These are phyloP conservation scores for Empidonax traillii DNA, from an alignment of 2,113 vertebrate species.

Conservation along the genomic window DNA sequence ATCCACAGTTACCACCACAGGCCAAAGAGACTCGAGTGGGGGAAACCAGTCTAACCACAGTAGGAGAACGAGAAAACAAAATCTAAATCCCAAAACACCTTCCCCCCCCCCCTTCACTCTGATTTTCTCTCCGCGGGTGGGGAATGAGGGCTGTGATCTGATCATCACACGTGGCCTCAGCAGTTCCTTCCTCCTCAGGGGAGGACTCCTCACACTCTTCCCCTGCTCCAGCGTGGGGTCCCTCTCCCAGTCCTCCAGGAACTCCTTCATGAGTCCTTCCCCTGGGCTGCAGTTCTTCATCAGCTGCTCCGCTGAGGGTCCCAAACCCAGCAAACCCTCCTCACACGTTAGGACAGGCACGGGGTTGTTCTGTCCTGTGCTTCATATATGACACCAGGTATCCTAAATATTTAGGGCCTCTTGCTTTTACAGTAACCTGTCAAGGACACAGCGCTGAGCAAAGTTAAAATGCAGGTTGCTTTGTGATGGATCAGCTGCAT, in stretches of 20 bases:
- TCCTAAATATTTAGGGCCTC: neutral
- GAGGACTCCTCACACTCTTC: neutral
- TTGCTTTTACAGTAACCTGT: neutral
- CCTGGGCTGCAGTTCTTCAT: neutral
- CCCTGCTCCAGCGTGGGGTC: neutral
- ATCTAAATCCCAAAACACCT: neutral
- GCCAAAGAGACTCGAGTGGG: neutral
- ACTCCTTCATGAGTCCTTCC: neutral
- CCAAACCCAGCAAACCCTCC: neutral
- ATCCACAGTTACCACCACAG: accelerated
- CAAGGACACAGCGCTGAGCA: neutral
- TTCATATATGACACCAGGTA: neutral
- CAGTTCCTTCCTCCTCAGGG: neutral
- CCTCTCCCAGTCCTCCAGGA: neutral
- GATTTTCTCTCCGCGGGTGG: neutral
- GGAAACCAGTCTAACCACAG: neutral
- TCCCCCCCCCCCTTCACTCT: no score
- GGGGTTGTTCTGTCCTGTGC: accelerated
- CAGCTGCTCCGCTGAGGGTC: neutral
- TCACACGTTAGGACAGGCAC: neutral
- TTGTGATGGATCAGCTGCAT: neutral
- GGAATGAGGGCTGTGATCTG: neutral
- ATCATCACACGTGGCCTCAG: neutral
- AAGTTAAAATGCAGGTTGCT: neutral
- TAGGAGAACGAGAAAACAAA: neutral